phyloP scores from a whole-genome alignment of 2,888 invertebrate species.

The Ischnura elegans region DNA sequence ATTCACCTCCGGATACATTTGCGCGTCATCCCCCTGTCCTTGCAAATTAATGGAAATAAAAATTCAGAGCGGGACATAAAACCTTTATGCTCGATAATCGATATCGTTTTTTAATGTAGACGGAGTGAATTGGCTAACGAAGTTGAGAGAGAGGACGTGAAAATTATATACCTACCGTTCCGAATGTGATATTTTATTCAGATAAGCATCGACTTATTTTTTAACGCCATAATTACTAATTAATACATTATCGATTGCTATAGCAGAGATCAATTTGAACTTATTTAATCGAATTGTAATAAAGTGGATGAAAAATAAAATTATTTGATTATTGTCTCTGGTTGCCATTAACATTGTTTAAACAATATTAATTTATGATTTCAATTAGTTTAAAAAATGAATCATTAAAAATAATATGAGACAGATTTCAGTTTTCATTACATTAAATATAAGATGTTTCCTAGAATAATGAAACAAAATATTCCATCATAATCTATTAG shows the following conservation, averaged over 20 bases:
- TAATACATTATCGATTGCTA: background rate
- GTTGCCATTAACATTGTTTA: too few species aligned
- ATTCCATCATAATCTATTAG: too few species aligned
- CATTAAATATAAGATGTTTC: too few species aligned
- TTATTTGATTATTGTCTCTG: background rate
- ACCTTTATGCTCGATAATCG: background rate
- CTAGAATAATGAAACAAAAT: too few species aligned
- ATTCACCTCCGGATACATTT: background rate
- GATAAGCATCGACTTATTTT: background rate
- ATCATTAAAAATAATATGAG: too few species aligned
- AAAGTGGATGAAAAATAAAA: background rate
- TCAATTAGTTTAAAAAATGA: too few species aligned
- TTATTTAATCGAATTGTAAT: background rate
- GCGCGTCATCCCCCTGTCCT: background rate
- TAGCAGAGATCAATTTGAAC: background rate
- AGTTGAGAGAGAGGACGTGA: background rate
- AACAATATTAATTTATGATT: too few species aligned
- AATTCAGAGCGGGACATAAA: background rate
- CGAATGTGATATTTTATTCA: background rate
- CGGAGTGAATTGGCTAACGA: background rate
- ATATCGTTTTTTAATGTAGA: background rate
- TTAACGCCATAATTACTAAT: background rate
- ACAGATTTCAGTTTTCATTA: too few species aligned
- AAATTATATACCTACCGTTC: background rate
- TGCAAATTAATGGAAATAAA: background rate